Conservation (phyloP, 1,140 invertebrate species). For the Drosophila parvula region DNA sequence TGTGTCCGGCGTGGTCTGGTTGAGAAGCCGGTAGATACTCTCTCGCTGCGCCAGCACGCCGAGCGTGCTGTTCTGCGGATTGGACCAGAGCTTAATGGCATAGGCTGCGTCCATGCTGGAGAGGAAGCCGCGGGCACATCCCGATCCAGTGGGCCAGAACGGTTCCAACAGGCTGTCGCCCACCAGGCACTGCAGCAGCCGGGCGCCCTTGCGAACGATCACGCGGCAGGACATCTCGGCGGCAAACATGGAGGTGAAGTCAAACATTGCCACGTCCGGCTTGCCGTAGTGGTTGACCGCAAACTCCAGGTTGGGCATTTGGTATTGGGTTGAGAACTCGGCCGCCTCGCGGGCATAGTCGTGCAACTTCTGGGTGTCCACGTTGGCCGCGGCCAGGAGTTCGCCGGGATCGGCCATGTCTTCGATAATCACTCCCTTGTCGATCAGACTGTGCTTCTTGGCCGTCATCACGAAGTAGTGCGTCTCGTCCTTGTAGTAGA, state of each 20-base stretch:
- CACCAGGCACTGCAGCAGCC: constrained; percentile 94
- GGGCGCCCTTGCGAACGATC: constrained; percentile 89
- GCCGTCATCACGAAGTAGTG: constrained; percentile 99
- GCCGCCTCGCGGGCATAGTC: constrained; percentile 98
- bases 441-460: constrained; percentile 96
- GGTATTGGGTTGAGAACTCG: constrained; percentile 96
- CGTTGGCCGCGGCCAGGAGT: constrained; percentile 94
- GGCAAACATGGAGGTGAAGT: constrained; percentile 99
- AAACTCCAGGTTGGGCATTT: constrained; percentile 95
- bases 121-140: constrained; percentile 98
- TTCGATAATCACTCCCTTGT: constrained; percentile 95
- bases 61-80: constrained; percentile 87
- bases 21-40: constrained; percentile 93
- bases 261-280: constrained; percentile 99
- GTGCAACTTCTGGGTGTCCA: constrained; percentile 94
- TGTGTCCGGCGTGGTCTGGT: constrained; percentile 98
- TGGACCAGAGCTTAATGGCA: constrained; percentile 94
- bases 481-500: constrained; percentile 99
- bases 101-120: constrained; percentile 98
- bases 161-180: constrained; percentile 98
- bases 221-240: constrained; percentile 96
- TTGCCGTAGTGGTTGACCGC: constrained; percentile 99
- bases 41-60: constrained; percentile 97
- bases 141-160: constrained; percentile 99
- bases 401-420: constrained; percentile 95